Evolutionary conservation across 2,888 invertebrate genomes (phyloP).

Genomic region (Epinotia bilunana): DNA sequence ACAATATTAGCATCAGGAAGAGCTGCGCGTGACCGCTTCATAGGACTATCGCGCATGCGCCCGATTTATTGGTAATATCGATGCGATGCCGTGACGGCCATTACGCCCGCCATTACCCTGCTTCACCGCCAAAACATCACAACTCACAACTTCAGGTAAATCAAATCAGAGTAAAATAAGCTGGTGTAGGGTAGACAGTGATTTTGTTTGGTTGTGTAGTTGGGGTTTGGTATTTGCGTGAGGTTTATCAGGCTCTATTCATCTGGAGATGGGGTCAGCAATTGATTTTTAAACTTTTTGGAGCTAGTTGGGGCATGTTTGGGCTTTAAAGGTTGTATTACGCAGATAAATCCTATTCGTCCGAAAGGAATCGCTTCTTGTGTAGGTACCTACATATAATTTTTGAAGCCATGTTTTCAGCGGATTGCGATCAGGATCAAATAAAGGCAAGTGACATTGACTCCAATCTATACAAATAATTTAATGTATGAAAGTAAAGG

Average conservation of each 20-base stretch:
- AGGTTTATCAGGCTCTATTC: conserved; percentile 53
- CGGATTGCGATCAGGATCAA: too few relatives aligned
- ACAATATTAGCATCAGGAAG: conserved; percentile 57
- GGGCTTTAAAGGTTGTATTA: not conserved
- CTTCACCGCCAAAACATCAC: conserved; percentile 23
- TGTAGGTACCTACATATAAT: too few relatives aligned
- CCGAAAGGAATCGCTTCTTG: too few relatives aligned
- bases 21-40: conserved; percentile 63
- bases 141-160: not conserved
- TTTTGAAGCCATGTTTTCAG: too few relatives aligned
- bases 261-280: conserved; percentile 66
- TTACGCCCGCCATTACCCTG: conserved; percentile 64
- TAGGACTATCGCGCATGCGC: conserved; percentile 71
- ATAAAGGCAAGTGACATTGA: too few relatives aligned
- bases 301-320: conserved; percentile 57
- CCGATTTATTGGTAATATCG: conserved; percentile 80
- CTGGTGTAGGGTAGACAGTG: not conserved
- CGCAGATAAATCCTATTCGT: not conserved
- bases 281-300: conserved; percentile 80
- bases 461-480: too few relatives aligned
- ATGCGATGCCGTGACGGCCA: conserved; percentile 69
- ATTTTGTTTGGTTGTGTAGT: not conserved
- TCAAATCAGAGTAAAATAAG: not conserved
- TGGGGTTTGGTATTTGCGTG: not conserved
- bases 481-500: too few relatives aligned